Evolutionary conservation across 2,797 vertebrate genomes (phyloP), one percentile per base, ranked within the genome.

Genomic region (Coreius guichenoti): DNA sequence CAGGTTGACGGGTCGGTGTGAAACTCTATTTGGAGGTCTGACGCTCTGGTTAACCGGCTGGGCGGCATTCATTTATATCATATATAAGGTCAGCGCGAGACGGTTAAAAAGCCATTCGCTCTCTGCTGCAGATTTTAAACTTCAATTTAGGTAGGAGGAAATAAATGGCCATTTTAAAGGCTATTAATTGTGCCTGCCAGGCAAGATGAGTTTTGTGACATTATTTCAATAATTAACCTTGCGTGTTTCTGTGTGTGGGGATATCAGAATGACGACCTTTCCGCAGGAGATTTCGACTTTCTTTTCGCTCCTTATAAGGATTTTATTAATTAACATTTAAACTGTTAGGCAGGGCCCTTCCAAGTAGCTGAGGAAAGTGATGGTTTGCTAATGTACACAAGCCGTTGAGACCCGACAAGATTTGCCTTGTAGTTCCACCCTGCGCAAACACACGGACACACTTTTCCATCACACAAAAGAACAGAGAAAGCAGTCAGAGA

Each of bases 401-500:
- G 73, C 63, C 81, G 78, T 58, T n/a, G 65, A 75, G 36, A 80
- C 78, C 78, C 21, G 61, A 83, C 78, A 81, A 39, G 65, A 80
- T 80, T 67, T 39, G 43, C 33, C 72, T 67, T 86, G 85, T 80
- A 84, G 63, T 88, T 84, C 81, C 87, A 85, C 87, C 83, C 43
- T 88, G 68, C 8, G 43, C 77, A 90, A 87, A 88, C 85, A 89
- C 75, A 58, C 54, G 2, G 58, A 81, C 69, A 74, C 68, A 63
- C 79, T 80, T 87, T 89, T 85, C 86, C 84, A 73, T 73, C 75
- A 73, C 72, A 83, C 67, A 65, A 43, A 74, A 86, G 69, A 14
- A 87, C 85, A 87, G 82, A 75, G 72, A 85, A 85, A 81, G 81
- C 87, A 90, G 88, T 86, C 85, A 89, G 80, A 74, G 58, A 76